These are phyloP conservation scores for Notothenia rossii DNA, from an alignment of 2,113 vertebrate genomes.

Conservation along the genomic window DNA sequence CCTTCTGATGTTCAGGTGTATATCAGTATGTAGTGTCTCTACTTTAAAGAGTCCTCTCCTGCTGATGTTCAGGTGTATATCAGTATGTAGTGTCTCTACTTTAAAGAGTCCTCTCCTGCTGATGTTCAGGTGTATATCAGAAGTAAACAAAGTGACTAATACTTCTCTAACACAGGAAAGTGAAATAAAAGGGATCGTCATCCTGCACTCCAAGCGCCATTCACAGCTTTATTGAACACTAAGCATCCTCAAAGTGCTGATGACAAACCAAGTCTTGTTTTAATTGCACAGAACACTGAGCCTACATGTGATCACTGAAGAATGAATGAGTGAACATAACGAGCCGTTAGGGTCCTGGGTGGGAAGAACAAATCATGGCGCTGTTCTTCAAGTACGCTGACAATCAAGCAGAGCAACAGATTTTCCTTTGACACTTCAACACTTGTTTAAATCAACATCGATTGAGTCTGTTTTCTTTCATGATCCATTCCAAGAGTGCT, in stretches of 20 bases:
- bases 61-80: no score
- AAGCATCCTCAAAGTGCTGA: slow-evolving; percentile 43
- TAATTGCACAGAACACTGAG: slow-evolving; percentile 38
- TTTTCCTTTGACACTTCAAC: slow-evolving; percentile 11
- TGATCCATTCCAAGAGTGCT: slow-evolving; percentile 39
- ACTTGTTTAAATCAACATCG: slow-evolving; percentile 50
- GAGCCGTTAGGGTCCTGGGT: slow-evolving; percentile 21
- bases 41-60: no score
- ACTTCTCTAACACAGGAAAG: background rate
- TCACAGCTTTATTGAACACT: slow-evolving; percentile 75
- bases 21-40: no score
- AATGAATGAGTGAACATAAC: slow-evolving; percentile 14
- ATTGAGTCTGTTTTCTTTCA: slow-evolving; percentile 26
- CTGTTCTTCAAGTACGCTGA: background rate
- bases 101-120: no score
- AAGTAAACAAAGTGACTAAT: no score
- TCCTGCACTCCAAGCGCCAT: slow-evolving; percentile 37
- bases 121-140: no score
- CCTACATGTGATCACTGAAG: slow-evolving; percentile 26
- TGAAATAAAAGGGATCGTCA: slow-evolving; percentile 16
- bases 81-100: no score
- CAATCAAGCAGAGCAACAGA: slow-evolving; percentile 41
- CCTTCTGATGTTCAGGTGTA: no score
- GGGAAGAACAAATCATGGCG: background rate
- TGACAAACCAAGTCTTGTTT: slow-evolving; percentile 43